Evolutionary conservation across 1,140 invertebrate species (phyloP), one percentile per base, ranked within the genome.

Genomic region (Piezodorus guildinii): DNA sequence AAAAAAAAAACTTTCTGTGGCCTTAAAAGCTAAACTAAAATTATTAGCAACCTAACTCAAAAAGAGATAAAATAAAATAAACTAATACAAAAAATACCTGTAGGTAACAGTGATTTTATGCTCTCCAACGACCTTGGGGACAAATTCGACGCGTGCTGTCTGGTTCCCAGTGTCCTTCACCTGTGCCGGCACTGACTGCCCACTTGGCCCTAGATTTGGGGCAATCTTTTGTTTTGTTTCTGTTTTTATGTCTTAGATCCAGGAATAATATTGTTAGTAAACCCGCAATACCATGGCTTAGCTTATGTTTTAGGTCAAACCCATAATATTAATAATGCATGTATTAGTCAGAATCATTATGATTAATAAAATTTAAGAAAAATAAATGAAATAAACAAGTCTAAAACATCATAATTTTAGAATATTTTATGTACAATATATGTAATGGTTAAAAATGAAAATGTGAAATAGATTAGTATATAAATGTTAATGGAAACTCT

Each of bases 91-190:
- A 39, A 39, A 39, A 10, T 86, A 86, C 70, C 83, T 83, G 67
- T 91, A 86, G 51, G 83, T 86, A 44, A 96, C 87, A 70, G 87
- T 84, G 65, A 96, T 90, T 66, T 87, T 83, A 74, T 97, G 92
- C 74, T 97, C 94, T 45, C 93, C 93, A 60, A 90, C 90, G 25
- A 87, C 79, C 68, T 85, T 78, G 8, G 91, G 91, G 60, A 87
- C 87, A 74, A 93, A 94, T 73, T 93, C 90, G 9, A 91, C 90
- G 66, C 83, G 84, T 77, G 90, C 93, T 60, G 85, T 83, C 52
- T 76, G 72, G 56, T 73, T 71, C 2, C 83, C 85, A 43, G 85
- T 80, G 70, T 89, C 87, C 68, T 86, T 87, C 58, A 94, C 88
- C 75, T 90, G 88, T 66, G 91, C 89, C 64, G 89, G 87, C 68